phyloP scores from a whole-genome alignment of 53 echinoderm and acorn worm genomes.

The Arbacia lixula region DNA sequence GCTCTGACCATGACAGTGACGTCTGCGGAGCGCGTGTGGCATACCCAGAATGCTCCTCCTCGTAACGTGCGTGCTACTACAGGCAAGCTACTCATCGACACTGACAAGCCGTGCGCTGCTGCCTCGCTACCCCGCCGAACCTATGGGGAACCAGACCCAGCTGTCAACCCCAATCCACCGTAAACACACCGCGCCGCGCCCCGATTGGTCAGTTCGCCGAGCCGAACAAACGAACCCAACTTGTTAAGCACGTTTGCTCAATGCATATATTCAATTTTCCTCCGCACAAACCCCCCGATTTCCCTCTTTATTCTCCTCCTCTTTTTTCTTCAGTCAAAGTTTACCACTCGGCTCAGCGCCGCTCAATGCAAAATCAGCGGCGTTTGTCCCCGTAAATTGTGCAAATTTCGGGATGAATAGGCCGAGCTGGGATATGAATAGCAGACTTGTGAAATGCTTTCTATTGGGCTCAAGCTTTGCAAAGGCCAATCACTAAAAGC shows the following conservation, averaged over 20 bases:
- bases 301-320: conserved; percentile 9
- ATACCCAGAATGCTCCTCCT: conserved; percentile 25
- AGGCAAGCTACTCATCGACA: background rate
- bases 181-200: conserved; percentile 71
- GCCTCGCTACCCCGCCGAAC: conserved; percentile 18
- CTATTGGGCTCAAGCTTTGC: conserved; percentile 56
- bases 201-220: conserved; percentile 54
- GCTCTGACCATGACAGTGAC: conserved; percentile 24
- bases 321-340: conserved; percentile 48
- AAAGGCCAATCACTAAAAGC: conserved; percentile 57
- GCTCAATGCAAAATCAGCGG: conserved; percentile 86
- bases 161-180: conserved; percentile 86
- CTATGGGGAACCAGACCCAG: conserved; percentile 59
- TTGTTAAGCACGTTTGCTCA: conserved; percentile 77
- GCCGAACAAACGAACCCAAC: conserved; percentile 70
- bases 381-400: conserved; percentile 95
- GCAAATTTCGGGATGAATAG: conserved; percentile 83
- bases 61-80: conserved; percentile 13
- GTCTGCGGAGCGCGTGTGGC: conserved; percentile 11
- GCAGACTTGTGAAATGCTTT: conserved; percentile 61
- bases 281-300: conserved; percentile 33
- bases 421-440: conserved; percentile 51
- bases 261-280: conserved; percentile 64
- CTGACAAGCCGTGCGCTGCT: conserved; percentile 1
- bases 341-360: conserved; percentile 80